Evolutionary conservation across 2,113 vertebrate species (phyloP).

Genomic region (Pedionomus torquatus): DNA sequence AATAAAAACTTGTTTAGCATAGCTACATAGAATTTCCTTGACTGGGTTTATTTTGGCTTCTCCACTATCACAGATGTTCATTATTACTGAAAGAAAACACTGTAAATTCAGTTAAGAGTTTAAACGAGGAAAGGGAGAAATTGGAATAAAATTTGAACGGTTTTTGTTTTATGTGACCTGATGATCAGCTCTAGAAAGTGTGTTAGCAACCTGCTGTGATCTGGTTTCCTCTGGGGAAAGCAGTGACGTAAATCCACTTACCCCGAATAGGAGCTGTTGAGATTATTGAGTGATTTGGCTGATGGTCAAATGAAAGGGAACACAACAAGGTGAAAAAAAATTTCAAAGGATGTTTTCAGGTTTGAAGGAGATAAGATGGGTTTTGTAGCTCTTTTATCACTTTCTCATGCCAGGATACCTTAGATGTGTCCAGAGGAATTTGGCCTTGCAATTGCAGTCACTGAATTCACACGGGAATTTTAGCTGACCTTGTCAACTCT

Average conservation of each 20-base stretch:
- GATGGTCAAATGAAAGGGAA: slow-evolving; percentile 29
- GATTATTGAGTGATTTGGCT: slow-evolving; percentile 61
- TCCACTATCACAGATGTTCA: slow-evolving; percentile 67
- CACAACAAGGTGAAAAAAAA: slow-evolving; percentile 1
- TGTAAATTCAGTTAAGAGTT: background rate
- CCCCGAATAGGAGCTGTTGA: slow-evolving; percentile 37
- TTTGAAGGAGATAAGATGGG: slow-evolving; percentile 56
- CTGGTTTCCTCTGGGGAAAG: slow-evolving; percentile 61
- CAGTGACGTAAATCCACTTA: slow-evolving; percentile 67
- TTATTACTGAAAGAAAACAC: slow-evolving; percentile 56
- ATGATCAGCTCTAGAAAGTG: background rate
- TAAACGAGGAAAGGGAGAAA: background rate
- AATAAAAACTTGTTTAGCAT: slow-evolving; percentile 65
- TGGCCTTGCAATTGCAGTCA: background rate
- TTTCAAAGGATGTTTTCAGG: slow-evolving; percentile 63
- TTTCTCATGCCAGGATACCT: slow-evolving; percentile 59
- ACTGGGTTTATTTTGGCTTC: slow-evolving; percentile 70
- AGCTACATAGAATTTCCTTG: slow-evolving; percentile 61
- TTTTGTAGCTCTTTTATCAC: slow-evolving; percentile 59
- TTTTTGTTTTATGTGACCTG: slow-evolving; percentile 19
- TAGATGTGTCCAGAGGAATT: slow-evolving; percentile 38
- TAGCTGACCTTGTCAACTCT: slow-evolving; percentile 71
- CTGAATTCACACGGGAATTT: slow-evolving; percentile 69
- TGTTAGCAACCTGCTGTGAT: slow-evolving; percentile 40
- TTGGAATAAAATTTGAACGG: background rate